Evolutionary conservation across 2,797 vertebrate genomes (phyloP).

Genomic region (Acridotheres tristis): DNA sequence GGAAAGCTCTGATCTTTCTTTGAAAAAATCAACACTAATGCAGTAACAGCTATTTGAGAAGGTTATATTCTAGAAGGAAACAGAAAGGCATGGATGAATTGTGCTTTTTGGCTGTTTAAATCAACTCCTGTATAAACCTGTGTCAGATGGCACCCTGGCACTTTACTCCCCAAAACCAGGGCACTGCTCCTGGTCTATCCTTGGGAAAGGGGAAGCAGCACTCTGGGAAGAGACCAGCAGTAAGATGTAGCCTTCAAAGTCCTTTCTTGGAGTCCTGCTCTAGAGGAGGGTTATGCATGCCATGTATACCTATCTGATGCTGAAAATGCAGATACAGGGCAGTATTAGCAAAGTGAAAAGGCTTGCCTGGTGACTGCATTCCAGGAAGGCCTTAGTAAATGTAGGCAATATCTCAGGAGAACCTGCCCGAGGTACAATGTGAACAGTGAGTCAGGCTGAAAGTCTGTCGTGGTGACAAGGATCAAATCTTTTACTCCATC

Average conservation of each 20-base stretch:
- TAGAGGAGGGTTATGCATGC: neutral
- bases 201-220: neutral
- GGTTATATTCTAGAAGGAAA: neutral
- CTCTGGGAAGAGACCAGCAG: neutral
- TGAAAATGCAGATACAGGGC: neutral
- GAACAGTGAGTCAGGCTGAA: neutral
- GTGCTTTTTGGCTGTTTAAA: neutral
- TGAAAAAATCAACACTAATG: neutral
- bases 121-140: neutral
- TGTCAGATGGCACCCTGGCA: neutral
- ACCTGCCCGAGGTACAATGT: accelerated
- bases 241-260: neutral
- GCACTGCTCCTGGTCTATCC: neutral
- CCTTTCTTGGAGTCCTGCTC: neutral
- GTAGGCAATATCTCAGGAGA: neutral
- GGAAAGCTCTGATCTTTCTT: neutral
- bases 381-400: neutral
- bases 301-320: neutral
- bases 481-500: neutral
- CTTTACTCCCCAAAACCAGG: neutral
- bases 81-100: neutral
- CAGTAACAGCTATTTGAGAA: neutral
- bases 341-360: neutral
- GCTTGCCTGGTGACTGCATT: neutral
- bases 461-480: neutral